A percentile compares a stretch with the other conserved stretches of the same genome.
phyloP scores from a whole-genome alignment of 2,888 invertebrate species.

The Archaeoteleia sp. region DNA sequence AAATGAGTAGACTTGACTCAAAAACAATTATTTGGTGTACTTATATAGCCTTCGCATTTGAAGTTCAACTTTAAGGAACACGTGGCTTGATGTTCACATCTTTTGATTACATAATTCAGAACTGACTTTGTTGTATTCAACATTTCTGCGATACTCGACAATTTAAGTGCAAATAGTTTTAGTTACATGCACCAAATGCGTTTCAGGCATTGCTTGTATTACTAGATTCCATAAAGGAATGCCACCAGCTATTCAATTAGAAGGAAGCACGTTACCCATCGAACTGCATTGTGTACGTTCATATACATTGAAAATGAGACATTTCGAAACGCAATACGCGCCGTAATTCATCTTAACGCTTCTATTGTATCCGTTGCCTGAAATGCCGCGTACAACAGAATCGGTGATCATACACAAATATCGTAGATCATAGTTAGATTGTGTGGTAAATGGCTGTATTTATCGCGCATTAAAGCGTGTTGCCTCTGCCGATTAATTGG shows the following conservation, averaged over 20 bases:
- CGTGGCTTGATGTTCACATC: slow-evolving; percentile 3
- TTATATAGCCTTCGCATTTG: too few species aligned
- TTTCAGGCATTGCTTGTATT: slow-evolving; percentile 24
- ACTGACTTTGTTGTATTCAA: neutral
- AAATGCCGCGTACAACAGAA: slow-evolving; percentile 42
- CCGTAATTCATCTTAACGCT: slow-evolving; percentile 53
- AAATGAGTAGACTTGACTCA: too few species aligned
- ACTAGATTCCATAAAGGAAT: slow-evolving; percentile 52
- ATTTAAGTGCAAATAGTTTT: slow-evolving; percentile 20
- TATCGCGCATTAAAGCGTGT: slow-evolving; percentile 42
- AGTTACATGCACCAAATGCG: slow-evolving; percentile 26
- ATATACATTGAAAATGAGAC: slow-evolving; percentile 48
- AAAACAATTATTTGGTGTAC: too few species aligned
- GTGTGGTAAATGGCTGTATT: slow-evolving; percentile 40
- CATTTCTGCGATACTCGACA: slow-evolving; percentile 12
- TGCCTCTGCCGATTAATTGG: slow-evolving; percentile 43
- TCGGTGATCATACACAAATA: slow-evolving; percentile 53
- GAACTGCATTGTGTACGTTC: slow-evolving; percentile 43
- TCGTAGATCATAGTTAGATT: slow-evolving; percentile 50
- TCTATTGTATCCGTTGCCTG: slow-evolving; percentile 49
- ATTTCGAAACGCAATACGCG: slow-evolving; percentile 44
- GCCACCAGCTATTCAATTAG: slow-evolving; percentile 45
- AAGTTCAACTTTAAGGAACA: too few species aligned
- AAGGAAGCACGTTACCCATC: slow-evolving; percentile 49
- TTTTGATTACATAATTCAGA: too few species aligned